Evolutionary conservation across 2,797 vertebrate genomes (phyloP), one percentile per base, ranked within the genome.

Genomic region (Peromyscus aztecus): DNA sequence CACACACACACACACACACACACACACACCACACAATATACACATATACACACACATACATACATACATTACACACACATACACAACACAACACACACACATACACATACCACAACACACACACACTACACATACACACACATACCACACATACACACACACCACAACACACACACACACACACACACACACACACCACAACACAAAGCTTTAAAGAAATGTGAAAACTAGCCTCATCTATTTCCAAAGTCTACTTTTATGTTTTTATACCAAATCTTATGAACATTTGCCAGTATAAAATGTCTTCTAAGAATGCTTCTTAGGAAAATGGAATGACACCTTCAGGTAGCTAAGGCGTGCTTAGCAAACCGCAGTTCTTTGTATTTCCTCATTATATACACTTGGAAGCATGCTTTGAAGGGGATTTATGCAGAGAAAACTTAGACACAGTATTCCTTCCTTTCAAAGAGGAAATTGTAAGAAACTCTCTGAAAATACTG

Each of bases 371-470:
- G 67, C 16, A 75, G 59, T 7, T 9, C n/a, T 96, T 94, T 96
- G n/a, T 95, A 59, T 95, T 83, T 61, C 85, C 96, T 49, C 49
- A 43, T 94, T 96, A 93, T 73, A 96, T 94, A 83, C 67, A 91
- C 34, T 91, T 95, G 95, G 84, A 85, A 93, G 34, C 2, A 73
- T 82, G 63, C n/a, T 94, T 96, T 95, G 55, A 94, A 96, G 85
- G 10, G 91, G 34, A 63, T 94, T 84, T 89, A 40, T 43, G 34
- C 86, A 83, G 80, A 87, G 40, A 92, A 95, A 92, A 97, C 31
- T 29, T 94, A 77, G 59, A 14, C 75, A 96, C 93, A 97, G 52
- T 87, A 6, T 80, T 94, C 14, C 16, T n/a, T 73, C 43, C 55
- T 95, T 96, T 55, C 73, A 97, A 89, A 93, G 71, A 91, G 49